Evolutionary conservation across 2,888 invertebrate species (phyloP).

Genomic region (Drosophila meridiana): DNA sequence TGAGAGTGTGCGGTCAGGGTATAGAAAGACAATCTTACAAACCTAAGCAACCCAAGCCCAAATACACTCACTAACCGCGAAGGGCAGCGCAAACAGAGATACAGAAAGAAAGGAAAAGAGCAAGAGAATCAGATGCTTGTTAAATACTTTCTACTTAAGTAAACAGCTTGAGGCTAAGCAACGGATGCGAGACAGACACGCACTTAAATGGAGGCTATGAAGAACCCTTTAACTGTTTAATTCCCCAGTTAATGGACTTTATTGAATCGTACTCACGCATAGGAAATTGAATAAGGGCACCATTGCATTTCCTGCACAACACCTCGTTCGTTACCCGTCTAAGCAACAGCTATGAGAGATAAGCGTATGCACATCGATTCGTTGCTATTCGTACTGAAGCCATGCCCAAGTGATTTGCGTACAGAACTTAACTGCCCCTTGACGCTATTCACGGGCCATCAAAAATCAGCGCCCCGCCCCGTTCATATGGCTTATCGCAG

Average conservation of each 20-base stretch:
- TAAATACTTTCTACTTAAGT: conserved; percentile 52
- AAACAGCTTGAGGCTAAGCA: conserved; percentile 34
- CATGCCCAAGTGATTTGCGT: not conserved
- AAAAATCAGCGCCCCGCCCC: too few relatives aligned
- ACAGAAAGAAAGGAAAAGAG: not conserved
- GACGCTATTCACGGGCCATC: not conserved
- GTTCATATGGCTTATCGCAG: not conserved
- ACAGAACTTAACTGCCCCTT: not conserved
- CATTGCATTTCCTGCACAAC: conserved; percentile 60
- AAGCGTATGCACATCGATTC: not conserved
- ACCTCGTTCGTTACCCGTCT: not conserved
- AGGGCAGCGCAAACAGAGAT: not conserved
- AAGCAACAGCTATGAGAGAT: not conserved
- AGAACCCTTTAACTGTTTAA: conserved; percentile 39
- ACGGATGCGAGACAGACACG: conserved; percentile 53
- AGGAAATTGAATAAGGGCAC: conserved; percentile 66
- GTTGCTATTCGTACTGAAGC: not conserved
- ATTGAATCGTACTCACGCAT: conserved; percentile 31
- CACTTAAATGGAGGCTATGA: conserved; percentile 18
- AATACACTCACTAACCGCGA: not conserved
- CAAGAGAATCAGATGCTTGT: not conserved
- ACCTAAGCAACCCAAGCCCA: not conserved
- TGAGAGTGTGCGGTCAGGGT: not conserved
- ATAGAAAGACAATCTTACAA: not conserved
- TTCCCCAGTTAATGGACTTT: conserved; percentile 4